Base-by-base conservation (phyloP, 2,797 vertebrate genomes). In the Limnodromus scolopaceus region DNA sequence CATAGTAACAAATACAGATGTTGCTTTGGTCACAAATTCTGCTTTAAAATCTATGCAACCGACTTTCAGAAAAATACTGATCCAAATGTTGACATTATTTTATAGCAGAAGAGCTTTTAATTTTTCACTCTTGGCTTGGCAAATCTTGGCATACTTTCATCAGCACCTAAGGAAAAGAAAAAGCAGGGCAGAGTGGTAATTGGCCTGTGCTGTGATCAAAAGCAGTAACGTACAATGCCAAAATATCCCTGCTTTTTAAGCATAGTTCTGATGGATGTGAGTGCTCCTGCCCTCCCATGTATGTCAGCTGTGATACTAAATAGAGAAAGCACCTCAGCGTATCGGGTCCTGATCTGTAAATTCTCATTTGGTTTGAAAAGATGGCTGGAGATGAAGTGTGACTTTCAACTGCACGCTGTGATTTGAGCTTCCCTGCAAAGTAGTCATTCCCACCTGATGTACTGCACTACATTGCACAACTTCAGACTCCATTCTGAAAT, bases 331-430 rank as follows among this genome's bases (percentile, higher is more conserved):
- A 81, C 43, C 61, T 75, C 61, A 85, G 82, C 38, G 28, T 57
- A 61, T 64, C 7, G 0, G 38, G 53, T 51, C 57, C 61, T 91
- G 49, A 90, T 76, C 61, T 70, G 45, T 91, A 85, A 92, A 85
- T 91, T 89, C 76, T 89, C 82, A 77, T 92, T 61, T 68, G 55
- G 6, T 71, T 84, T 75, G 61, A 83, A 84, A 89, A 72, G 83
- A 68, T 25, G 38, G 48, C 64, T 91, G 72, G 48, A 87, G 91
- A 64, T 43, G 78, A 83, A 93, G 53, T 70, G 65, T 61, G 84
- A 86, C 68, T 83, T 53, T 45, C 7, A 6, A 28, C 57, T 89
- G 78, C 76, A 54, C n/a, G 4, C 38, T 75, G 72, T 82, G 91
- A 69, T 91, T 81, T 89, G 64, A 92, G 76, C 61, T 87, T 87